Evolutionary conservation across 2,888 invertebrate species (phyloP).

Genomic region (Drosophila phalerata): DNA sequence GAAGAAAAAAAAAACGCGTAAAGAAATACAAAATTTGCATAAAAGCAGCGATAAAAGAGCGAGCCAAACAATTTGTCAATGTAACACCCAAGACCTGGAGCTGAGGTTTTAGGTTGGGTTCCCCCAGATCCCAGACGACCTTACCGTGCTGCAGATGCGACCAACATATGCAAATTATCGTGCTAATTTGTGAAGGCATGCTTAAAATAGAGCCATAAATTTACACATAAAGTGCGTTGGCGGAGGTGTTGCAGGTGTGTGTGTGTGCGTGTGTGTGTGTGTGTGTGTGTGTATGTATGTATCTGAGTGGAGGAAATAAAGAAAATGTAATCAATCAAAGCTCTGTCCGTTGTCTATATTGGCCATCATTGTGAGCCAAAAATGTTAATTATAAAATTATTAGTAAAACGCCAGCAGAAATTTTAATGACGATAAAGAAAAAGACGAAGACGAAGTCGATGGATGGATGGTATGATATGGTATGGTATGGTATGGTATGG

Average conservation of each 20-base stretch:
- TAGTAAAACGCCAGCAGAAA: slow-evolving; percentile 53
- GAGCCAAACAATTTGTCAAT: slow-evolving; percentile 69
- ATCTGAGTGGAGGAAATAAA: neutral
- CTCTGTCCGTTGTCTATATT: slow-evolving; percentile 34
- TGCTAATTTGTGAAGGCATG: slow-evolving; percentile 68
- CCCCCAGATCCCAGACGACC: neutral
- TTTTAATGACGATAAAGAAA: slow-evolving; percentile 41
- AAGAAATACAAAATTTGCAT: slow-evolving; percentile 56
- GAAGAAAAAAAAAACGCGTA: neutral
- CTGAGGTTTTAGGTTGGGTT: slow-evolving; percentile 1
- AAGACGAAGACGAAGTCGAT: slow-evolving; percentile 17
- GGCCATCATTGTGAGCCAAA: slow-evolving; percentile 59
- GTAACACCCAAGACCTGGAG: slow-evolving; percentile 54
- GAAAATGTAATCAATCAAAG: slow-evolving; percentile 55
- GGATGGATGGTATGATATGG: neutral
- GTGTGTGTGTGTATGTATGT: neutral
- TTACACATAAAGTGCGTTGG: slow-evolving; percentile 20
- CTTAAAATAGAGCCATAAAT: slow-evolving; percentile 70
- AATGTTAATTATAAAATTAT: slow-evolving; percentile 71
- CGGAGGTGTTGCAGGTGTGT: neutral
- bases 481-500: slow-evolving; percentile 27
- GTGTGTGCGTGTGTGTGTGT: slow-evolving; percentile 1
- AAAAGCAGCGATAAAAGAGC: slow-evolving; percentile 61
- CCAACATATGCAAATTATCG: slow-evolving; percentile 63
- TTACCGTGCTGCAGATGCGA: slow-evolving; percentile 30